These are phyloP conservation scores for Eristalis pertinax DNA, from an alignment of 2,888 invertebrate species.

Conservation along the genomic window DNA sequence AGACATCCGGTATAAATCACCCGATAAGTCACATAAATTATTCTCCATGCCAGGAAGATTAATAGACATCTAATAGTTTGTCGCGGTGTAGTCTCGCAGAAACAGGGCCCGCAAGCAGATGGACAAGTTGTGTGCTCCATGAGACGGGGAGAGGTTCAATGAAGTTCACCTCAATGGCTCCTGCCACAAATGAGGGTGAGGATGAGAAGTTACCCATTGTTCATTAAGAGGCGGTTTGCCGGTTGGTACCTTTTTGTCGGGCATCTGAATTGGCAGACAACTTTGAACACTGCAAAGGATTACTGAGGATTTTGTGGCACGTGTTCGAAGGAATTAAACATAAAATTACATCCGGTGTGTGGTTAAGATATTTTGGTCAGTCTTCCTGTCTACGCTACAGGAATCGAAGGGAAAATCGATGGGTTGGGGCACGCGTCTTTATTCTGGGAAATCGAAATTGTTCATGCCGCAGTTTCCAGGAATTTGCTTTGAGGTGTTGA, in stretches of 20 bases:
- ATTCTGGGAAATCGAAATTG: neutral
- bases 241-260: neutral
- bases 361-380: neutral
- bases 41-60: slow-evolving; percentile 57
- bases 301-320: neutral
- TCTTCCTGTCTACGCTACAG: neutral
- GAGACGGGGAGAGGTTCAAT: slow-evolving; percentile 12
- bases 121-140: slow-evolving; percentile 1
- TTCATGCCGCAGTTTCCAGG: neutral
- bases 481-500: too few relatives aligned
- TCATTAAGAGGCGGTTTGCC: slow-evolving; percentile 6
- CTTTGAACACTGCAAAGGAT: neutral
- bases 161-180: slow-evolving; percentile 4
- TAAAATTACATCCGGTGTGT: neutral
- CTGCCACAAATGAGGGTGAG: neutral
- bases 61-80: slow-evolving; percentile 59
- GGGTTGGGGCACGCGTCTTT: neutral
- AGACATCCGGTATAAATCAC: slow-evolving; percentile 58
- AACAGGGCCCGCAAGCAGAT: neutral
- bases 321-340: neutral
- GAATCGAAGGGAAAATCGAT: neutral
- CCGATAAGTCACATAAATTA: slow-evolving; percentile 70
- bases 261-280: neutral
- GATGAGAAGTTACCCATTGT: neutral
- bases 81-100: neutral